These are phyloP conservation scores for Carettochelys insculpta DNA, from an alignment of 2,113 vertebrate species.

Conservation along the genomic window DNA sequence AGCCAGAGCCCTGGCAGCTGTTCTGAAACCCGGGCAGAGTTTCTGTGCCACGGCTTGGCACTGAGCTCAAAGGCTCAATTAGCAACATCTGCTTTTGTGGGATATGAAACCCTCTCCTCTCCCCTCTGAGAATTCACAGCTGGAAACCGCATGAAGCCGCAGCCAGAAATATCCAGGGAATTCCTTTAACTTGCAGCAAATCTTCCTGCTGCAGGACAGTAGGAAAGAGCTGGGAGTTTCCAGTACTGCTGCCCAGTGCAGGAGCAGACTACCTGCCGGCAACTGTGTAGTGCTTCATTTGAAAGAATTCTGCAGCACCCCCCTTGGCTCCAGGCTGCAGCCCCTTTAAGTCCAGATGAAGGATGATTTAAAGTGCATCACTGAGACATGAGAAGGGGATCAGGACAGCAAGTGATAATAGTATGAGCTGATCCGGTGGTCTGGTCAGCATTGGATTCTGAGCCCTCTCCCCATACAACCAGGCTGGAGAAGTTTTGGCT, in stretches of 20 bases:
- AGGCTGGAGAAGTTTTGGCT: neutral
- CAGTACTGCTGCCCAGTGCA: neutral
- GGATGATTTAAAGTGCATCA: too few relatives aligned
- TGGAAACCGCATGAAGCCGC: constrained; percentile 61
- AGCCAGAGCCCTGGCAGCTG: constrained; percentile 54
- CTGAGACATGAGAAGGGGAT: neutral
- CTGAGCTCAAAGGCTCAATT: constrained; percentile 63
- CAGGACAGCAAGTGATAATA: neutral
- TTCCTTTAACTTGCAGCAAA: neutral
- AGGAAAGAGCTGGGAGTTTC: neutral
- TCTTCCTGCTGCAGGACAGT: neutral
- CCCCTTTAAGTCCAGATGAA: neutral
- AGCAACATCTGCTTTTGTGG: constrained; percentile 62
- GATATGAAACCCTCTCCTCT: constrained; percentile 49
- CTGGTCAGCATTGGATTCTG: accelerated
- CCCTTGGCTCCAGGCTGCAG: accelerated
- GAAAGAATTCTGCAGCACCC: accelerated
- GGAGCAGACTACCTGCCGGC: neutral
- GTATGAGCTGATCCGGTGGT: neutral
- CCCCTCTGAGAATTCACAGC: neutral
- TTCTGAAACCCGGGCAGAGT: constrained; percentile 59
- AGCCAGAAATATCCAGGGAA: constrained; percentile 8
- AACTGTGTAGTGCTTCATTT: accelerated
- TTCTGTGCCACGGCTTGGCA: constrained; percentile 59
- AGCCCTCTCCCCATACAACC: neutral